phyloP scores from a whole-genome alignment of 2,113 vertebrate genomes.

The Muntiacus reevesi region DNA sequence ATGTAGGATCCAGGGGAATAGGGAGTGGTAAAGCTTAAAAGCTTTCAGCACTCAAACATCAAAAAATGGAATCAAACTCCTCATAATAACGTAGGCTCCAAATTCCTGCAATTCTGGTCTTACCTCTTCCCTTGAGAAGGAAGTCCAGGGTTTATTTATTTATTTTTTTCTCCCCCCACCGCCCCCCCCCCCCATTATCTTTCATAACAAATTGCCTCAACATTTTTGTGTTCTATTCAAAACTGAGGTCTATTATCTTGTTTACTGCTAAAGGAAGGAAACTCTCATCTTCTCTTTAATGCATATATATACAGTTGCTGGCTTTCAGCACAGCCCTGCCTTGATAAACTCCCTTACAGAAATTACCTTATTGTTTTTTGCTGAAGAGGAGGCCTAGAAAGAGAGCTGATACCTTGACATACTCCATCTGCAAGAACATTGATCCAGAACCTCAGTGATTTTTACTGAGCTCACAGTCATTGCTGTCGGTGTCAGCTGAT shows the following conservation, averaged over 20 bases:
- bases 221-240: not conserved
- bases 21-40: not conserved
- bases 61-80: not conserved
- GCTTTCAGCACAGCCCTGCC: not conserved
- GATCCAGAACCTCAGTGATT: not conserved
- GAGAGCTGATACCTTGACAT: not conserved
- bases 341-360: not conserved
- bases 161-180: not conserved
- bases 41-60: not conserved
- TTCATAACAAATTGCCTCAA: not conserved
- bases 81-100: not conserved
- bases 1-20: not conserved
- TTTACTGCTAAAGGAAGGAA: not conserved
- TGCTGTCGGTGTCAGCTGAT: not conserved
- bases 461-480: not conserved
- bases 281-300: not conserved
- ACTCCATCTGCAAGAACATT: not conserved
- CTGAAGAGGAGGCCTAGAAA: not conserved
- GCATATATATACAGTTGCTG: not conserved
- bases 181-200: accelerated
- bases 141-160: not conserved
- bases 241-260: not conserved
- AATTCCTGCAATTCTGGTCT: not conserved
- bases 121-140: not conserved
- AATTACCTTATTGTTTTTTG: not conserved